phyloP scores from a whole-genome alignment of 2,797 vertebrate genomes.

The Telmatherina bonti region DNA sequence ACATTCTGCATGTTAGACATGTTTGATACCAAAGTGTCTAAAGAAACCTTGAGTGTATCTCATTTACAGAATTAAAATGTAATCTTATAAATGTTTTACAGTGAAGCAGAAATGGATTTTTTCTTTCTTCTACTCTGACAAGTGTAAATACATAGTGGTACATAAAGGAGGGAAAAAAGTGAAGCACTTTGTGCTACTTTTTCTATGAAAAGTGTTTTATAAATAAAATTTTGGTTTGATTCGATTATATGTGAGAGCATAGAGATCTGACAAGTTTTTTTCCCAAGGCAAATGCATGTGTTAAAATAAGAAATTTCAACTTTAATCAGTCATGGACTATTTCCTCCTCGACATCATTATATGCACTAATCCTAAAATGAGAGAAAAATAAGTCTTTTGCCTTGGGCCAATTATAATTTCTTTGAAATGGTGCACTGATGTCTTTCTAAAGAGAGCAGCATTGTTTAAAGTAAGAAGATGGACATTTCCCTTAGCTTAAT shows the following conservation, averaged over 20 bases:
- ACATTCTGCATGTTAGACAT: too few species aligned
- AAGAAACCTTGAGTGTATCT: too few species aligned
- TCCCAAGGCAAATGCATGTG: not conserved
- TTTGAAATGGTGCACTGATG: not conserved
- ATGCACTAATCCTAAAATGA: not conserved
- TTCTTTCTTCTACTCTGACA: too few species aligned
- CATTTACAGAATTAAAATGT: too few species aligned
- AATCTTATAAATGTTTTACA: too few species aligned
- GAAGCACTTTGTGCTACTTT: too few species aligned
- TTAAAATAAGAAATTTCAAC: slow-evolving; percentile 1
- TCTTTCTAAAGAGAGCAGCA: not conserved
- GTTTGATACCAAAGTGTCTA: too few species aligned
- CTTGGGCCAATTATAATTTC: not conserved
- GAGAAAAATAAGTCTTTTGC: not conserved
- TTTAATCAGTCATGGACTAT: slow-evolving; percentile 26
- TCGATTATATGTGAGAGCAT: not conserved
- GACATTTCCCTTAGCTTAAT: slow-evolving; percentile 6
- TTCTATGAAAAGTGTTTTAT: too few species aligned
- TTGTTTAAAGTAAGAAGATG: not conserved
- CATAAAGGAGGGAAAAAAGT: too few species aligned
- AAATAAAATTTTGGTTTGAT: too few species aligned
- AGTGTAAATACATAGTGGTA: too few species aligned
- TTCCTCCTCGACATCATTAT: not conserved
- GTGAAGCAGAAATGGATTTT: too few species aligned
- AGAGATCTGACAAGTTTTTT: not conserved